These are phyloP conservation scores for Epinephelus awoara DNA, from an alignment of 2,797 vertebrate species.

Conservation along the genomic window DNA sequence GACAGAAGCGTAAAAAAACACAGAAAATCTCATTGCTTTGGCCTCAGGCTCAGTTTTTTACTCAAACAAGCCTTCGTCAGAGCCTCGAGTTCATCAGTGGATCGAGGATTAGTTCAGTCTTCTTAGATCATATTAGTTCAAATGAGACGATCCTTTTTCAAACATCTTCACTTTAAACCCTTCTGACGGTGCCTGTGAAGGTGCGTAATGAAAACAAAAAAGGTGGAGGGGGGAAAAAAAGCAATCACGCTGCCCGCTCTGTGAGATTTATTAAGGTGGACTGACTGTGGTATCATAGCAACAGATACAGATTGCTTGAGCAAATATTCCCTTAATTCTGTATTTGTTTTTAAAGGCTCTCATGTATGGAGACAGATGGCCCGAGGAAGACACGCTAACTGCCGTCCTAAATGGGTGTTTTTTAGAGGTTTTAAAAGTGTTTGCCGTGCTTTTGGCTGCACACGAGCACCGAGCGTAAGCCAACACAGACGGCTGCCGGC, in stretches of 20 bases:
- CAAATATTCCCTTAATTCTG: conserved; percentile 79
- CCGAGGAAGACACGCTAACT: conserved; percentile 48
- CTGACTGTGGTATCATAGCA: conserved; percentile 76
- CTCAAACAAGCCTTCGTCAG: background rate
- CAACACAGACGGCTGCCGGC: conserved; percentile 56
- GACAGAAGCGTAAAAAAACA: background rate
- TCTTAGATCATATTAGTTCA: conserved; percentile 13
- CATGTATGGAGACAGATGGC: conserved; percentile 72
- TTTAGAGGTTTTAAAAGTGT: conserved; percentile 79
- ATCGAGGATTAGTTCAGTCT: conserved; percentile 15
- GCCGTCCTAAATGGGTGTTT: conserved; percentile 67
- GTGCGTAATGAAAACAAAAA: conserved; percentile 52
- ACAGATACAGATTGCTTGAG: conserved; percentile 76
- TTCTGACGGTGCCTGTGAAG: conserved; percentile 35
- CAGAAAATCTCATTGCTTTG: background rate
- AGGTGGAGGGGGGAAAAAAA: background rate
- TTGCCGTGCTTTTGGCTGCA: conserved; percentile 73
- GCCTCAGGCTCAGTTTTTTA: background rate
- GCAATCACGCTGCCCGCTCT: conserved; percentile 50
- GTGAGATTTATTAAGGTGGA: conserved; percentile 65
- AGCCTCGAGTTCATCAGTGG: background rate
- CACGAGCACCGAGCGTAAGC: conserved; percentile 38
- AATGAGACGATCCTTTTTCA: background rate
- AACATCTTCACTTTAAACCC: conserved; percentile 27
- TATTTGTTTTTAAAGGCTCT: conserved; percentile 73